Evolutionary conservation across 2,797 vertebrate genomes (phyloP), one percentile per base, ranked within the genome.

Genomic region (Natrix natrix): DNA sequence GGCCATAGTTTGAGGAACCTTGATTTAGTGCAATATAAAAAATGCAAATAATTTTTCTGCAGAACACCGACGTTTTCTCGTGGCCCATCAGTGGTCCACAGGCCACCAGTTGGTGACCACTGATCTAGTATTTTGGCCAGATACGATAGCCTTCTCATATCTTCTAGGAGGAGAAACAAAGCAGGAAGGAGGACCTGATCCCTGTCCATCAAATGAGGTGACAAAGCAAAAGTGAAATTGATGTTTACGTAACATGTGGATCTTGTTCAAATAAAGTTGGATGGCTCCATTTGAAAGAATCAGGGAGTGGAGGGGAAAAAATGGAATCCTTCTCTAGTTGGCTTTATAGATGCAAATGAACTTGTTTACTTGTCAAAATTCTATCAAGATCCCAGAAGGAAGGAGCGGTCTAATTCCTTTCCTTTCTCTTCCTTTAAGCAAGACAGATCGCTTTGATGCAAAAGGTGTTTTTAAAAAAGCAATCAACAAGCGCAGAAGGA

Each of bases 281-380:
- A 94, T 93, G 92, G 5, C 32, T 91, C 93, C 87, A 32, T 88
- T 86, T 91, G 61, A 91, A 91, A 86, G 61, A 55, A 89, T 88
- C 8, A n/a, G 24, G 48, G 66, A 56, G 26, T 3, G 20, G 20
- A 43, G 56, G 55, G 43, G 78, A 43, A 88, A 43, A 96, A 90
- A 95, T 63, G 17, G 90, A 97, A 94, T 93, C 26, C 92, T 93
- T 95, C 94, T 93, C 92, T 97, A 91, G 95, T 96, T 96, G 92
- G 96, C 96, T 96, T 93, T 95, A 96, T 83, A 95, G 96, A 97
- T 97, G 96, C 95, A 97, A 98, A 97, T 97, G 93, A 96, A 93
- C 97, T 96, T 95, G 95, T 97, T 96, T 94, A 93, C 94, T 96
- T 98, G 97, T 97, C 97, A 98, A 97, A 98, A 95, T 94, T 37